Percentiles rank a stretch among this genome's conserved stretches.
phyloP scores from a whole-genome alignment of 2,888 invertebrate species.

The Protodeltote pygarga region DNA sequence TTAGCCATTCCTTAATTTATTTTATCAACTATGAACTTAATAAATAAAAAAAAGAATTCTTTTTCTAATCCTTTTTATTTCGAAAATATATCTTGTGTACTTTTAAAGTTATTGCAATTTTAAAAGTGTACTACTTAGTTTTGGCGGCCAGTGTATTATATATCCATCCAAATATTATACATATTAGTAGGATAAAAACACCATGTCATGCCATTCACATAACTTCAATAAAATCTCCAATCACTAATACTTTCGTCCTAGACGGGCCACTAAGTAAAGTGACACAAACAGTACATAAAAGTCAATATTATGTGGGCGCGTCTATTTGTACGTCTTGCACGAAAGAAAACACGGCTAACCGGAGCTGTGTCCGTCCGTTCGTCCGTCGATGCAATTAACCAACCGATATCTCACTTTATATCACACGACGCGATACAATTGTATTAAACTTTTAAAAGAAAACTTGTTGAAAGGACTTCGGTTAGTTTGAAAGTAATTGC shows the following conservation, averaged over 20 bases:
- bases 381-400: slow-evolving; percentile 52
- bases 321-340: slow-evolving; percentile 38
- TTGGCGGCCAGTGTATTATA: too few relatives aligned
- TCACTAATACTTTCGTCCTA: neutral
- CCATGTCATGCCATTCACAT: neutral
- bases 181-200: too few relatives aligned
- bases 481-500: neutral
- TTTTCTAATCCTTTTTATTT: too few relatives aligned
- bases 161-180: too few relatives aligned
- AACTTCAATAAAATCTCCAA: neutral
- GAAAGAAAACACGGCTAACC: slow-evolving; percentile 33
- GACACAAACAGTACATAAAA: slow-evolving; percentile 13
- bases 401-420: slow-evolving; percentile 32
- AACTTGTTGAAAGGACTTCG: too few relatives aligned
- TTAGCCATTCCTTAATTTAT: too few relatives aligned
- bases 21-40: too few relatives aligned
- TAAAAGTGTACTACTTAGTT: too few relatives aligned
- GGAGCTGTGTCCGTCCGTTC: slow-evolving; percentile 23
- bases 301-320: slow-evolving; percentile 38
- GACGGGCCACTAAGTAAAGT: neutral
- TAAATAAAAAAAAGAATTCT: too few relatives aligned
- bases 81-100: too few relatives aligned
- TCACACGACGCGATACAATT: slow-evolving; percentile 23
- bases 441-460: neutral
- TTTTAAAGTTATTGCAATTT: too few relatives aligned